These are phyloP conservation scores for Ormyrus nitidulus DNA, from an alignment of 2,888 invertebrate species.

Conservation along the genomic window DNA sequence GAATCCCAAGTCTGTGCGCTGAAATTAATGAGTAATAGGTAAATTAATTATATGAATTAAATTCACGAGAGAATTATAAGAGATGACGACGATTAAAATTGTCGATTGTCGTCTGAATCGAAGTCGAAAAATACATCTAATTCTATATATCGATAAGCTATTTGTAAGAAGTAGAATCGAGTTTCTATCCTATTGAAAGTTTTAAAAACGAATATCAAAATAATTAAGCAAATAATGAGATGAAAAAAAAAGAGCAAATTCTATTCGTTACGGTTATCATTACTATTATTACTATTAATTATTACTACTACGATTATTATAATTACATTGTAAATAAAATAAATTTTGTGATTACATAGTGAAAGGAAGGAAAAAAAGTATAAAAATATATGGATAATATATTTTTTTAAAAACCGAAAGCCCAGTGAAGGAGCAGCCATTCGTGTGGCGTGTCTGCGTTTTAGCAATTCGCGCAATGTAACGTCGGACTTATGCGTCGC, in stretches of 20 bases:
- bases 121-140: no score
- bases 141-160: neutral
- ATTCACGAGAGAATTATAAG: neutral
- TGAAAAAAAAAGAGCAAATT: neutral
- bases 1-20: slow-evolving; percentile 7
- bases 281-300: slow-evolving; percentile 15
- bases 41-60: neutral
- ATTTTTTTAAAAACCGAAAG: slow-evolving; percentile 40
- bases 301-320: slow-evolving; percentile 24
- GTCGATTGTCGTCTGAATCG: no score
- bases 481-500: no score
- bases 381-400: slow-evolving; percentile 44
- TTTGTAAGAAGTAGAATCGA: slow-evolving; percentile 20
- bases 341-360: slow-evolving; percentile 38
- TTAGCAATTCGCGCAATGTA: no score
- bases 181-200: slow-evolving; percentile 36
- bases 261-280: neutral
- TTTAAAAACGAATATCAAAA: neutral
- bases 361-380: slow-evolving; percentile 18
- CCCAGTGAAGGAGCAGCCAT: slow-evolving; percentile 5
- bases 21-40: neutral
- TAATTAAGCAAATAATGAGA: neutral
- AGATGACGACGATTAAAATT: no score
- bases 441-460: slow-evolving; percentile 3
- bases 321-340: slow-evolving; percentile 44